A percentile compares a stretch with the other conserved stretches of the same genome.
These are phyloP conservation scores for Aphodius granarius DNA, from an alignment of 2,888 invertebrate species.

Conservation along the genomic window DNA sequence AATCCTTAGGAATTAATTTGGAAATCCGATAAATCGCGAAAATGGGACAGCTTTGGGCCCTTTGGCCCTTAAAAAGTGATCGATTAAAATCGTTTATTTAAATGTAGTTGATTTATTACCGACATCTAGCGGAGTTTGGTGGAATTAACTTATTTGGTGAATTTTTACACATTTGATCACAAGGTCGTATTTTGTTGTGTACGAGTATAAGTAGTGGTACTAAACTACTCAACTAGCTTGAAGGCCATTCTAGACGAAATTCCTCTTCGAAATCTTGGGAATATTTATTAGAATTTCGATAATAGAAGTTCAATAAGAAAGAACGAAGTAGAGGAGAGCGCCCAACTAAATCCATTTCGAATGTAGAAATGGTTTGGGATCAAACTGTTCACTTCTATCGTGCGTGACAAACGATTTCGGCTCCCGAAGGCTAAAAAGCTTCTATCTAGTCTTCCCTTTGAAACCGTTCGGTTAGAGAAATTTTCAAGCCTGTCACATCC, in stretches of 20 bases:
- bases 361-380: neutral
- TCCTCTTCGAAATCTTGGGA: too few species aligned
- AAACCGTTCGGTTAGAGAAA: neutral
- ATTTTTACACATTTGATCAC: too few species aligned
- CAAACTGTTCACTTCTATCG: neutral
- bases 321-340: neutral
- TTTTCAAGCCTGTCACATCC: neutral
- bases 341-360: neutral
- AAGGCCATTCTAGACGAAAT: too few species aligned
- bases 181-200: too few species aligned
- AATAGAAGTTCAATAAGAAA: neutral
- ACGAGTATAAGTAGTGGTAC: too few species aligned
- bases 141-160: too few species aligned
- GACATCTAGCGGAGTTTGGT: too few species aligned
- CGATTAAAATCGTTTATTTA: neutral
- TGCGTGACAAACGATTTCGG: neutral
- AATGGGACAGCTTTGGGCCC: neutral
- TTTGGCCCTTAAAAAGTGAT: neutral
- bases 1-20: too few species aligned
- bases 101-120: neutral
- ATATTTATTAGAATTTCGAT: neutral
- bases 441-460: neutral
- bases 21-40: too few species aligned
- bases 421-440: neutral
- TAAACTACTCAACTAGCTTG: too few species aligned